Conservation (phyloP, 2,888 invertebrate genomes). For the Morpho deidamia region DNA sequence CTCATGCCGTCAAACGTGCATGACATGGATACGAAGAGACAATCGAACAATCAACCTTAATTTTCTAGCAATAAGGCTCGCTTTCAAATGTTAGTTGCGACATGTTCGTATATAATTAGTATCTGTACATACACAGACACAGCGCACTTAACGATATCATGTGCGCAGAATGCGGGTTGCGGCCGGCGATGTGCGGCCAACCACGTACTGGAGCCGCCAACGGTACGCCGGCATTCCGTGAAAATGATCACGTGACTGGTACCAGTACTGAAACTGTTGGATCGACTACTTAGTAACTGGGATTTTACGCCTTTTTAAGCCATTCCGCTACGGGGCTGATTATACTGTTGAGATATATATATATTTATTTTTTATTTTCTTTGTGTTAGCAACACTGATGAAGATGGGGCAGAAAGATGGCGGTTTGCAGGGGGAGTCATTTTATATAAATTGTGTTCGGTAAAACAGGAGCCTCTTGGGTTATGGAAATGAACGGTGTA, state of each 20-base stretch:
- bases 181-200: conserved; percentile 38
- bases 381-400: no score
- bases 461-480: no score
- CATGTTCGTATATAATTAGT: conserved; percentile 7
- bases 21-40: neutral
- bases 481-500: no score
- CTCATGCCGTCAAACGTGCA: conserved; percentile 11
- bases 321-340: no score
- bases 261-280: neutral
- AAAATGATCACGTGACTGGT: conserved; percentile 10
- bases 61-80: neutral
- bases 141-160: conserved; percentile 30
- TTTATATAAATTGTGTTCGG: no score
- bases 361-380: no score
- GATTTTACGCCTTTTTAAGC: no score
- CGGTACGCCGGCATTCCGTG: conserved; percentile 27
- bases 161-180: conserved; percentile 32
- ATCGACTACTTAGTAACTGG: no score
- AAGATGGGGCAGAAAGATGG: no score
- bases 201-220: conserved; percentile 29
- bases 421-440: no score
- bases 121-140: neutral
- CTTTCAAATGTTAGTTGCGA: neutral
- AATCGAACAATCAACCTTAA: neutral
- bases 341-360: no score